phyloP scores from a whole-genome alignment of 1,140 invertebrate genomes.

The Meloidogyne floridensis region DNA sequence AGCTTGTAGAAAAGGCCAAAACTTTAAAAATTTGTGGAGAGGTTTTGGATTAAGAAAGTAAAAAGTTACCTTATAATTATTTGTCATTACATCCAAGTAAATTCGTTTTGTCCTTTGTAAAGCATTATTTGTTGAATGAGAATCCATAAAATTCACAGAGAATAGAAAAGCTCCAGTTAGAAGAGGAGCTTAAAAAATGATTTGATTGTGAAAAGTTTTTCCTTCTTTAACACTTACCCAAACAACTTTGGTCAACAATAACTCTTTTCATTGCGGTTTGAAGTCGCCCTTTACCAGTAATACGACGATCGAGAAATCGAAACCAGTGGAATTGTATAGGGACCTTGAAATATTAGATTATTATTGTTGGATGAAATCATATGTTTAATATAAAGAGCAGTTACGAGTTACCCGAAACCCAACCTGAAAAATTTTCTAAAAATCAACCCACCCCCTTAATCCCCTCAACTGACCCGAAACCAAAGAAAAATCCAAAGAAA shows the following conservation, averaged over 20 bases:
- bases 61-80: slow-evolving; percentile 44
- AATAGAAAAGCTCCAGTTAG: slow-evolving; percentile 40
- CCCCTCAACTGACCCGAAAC: no score
- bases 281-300: slow-evolving; percentile 20
- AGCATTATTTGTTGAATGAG: slow-evolving; percentile 27
- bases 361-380: no score
- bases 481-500: no score
- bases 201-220: background rate
- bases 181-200: background rate
- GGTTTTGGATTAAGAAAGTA: slow-evolving; percentile 6
- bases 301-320: slow-evolving; percentile 30
- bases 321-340: slow-evolving; percentile 50
- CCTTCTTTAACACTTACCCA: slow-evolving; percentile 26
- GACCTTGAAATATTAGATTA: slow-evolving; percentile 12
- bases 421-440: no score
- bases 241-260: slow-evolving; percentile 36
- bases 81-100: slow-evolving; percentile 41
- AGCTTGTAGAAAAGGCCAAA: slow-evolving; percentile 53
- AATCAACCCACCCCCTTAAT: no score
- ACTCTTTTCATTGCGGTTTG: slow-evolving; percentile 42
- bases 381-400: background rate
- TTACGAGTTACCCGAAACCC: no score
- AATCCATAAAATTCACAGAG: slow-evolving; percentile 39
- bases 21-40: slow-evolving; percentile 25
- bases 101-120: slow-evolving; percentile 34